Base-by-base conservation (phyloP, 2,797 vertebrate species). In the Enteromius paludinosus region DNA sequence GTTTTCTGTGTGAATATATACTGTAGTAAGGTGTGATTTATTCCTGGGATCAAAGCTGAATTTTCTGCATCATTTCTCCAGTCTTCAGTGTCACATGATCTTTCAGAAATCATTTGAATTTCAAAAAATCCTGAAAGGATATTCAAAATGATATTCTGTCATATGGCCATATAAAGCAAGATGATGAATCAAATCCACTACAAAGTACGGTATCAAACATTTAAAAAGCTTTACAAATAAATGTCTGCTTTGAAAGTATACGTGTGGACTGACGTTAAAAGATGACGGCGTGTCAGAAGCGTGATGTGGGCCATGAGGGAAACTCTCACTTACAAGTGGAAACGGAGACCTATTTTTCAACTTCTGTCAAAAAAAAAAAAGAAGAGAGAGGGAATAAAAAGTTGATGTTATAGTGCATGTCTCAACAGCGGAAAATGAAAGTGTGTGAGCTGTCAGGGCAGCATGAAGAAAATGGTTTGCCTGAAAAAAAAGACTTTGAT, bases 321-420 rank as follows among this genome's bases (percentile, higher is more conserved):
- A 79, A 70, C 49, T 30, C 35, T 69, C 65, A 43, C 75, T 78
- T 78, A 78, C 59, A 20, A 23, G 28, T 52, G 30, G 61, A 65
- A 78, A 23, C 43, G 15, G 41, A 52, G 28, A 23, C 20, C 45
- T 35, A 65, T 78, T 79, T 56, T 80, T 71, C 18, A 59, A 70
- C 38, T 80, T 61, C 18, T 61, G 52, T 25, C 47, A 65, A 38
- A n/a, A 45, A 69, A 25, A 47, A 25, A 47, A 56, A 0, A 20
- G 18, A 25, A 35, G 23, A 59, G 20, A 78, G 74, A 35, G 38
- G 38, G 28, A 80, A 35, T 18, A 62, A 25, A 41, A 20, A 28
- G 35, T 17, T 38, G 41, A 69, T 28, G 45, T 25, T 33, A 43
- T 30, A 75, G 11, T 76, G 62, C 5, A 25, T 66, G 62, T 68